These are phyloP conservation scores for Sitobion miscanthi DNA, from an alignment of 1,140 invertebrate species.

Conservation along the genomic window DNA sequence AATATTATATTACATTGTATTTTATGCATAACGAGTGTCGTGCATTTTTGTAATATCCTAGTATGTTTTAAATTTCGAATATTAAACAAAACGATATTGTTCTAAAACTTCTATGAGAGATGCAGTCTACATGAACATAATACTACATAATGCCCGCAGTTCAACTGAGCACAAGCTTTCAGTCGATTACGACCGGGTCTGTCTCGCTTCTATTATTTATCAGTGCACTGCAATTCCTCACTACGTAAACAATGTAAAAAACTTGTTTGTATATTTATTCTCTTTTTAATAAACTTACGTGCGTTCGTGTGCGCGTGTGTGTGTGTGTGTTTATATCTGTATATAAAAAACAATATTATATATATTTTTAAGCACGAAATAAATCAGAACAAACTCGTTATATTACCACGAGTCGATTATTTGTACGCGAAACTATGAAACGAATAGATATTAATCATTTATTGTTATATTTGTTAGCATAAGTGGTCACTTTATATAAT, in stretches of 20 bases:
- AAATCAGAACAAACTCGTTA: not conserved
- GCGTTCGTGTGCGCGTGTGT: no score
- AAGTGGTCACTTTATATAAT: not conserved
- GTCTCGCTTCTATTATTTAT: constrained; percentile 7
- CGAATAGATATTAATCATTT: not conserved
- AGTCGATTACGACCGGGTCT: not conserved
- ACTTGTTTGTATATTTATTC: not conserved
- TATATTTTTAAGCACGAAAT: not conserved
- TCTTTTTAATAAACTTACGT: not conserved
- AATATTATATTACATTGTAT: not conserved
- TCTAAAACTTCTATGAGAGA: not conserved
- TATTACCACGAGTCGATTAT: not conserved
- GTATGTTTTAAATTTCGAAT: constrained; percentile 11
- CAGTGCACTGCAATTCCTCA: not conserved
- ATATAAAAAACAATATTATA: no score
- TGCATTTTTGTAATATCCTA: not conserved
- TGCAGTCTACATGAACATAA: not conserved
- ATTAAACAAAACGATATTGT: constrained; percentile 6
- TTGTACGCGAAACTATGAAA: not conserved
- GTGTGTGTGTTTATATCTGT: not conserved
- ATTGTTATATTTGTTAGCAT: not conserved
- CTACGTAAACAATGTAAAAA: not conserved
- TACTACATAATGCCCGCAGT: not conserved
- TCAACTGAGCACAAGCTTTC: constrained; percentile 12
- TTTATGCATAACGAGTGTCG: not conserved